A percentile compares a stretch with the other conserved stretches of the same genome.
Conservation (phyloP, 2,113 vertebrate genomes). For the Bucco capensis region DNA sequence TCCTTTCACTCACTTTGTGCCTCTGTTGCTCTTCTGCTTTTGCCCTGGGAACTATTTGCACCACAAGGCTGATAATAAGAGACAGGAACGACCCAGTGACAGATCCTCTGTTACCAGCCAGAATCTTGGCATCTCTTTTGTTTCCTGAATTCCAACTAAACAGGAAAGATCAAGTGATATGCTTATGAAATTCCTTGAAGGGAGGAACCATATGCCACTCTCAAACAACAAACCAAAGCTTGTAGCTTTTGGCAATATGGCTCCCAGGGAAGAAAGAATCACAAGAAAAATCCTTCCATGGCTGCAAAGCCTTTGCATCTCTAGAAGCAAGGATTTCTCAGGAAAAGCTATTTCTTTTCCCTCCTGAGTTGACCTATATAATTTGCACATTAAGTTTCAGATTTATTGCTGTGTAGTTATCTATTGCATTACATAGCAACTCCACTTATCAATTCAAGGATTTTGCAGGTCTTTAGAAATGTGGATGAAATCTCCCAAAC, state of each 20-base stretch:
- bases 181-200: slow-evolving; percentile 23
- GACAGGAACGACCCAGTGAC: neutral
- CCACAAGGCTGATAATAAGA: neutral
- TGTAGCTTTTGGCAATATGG: neutral
- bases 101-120: neutral
- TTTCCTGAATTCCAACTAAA: neutral
- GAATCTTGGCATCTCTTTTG: slow-evolving; percentile 5
- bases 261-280: neutral
- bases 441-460: neutral
- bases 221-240: neutral
- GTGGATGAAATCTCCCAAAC: neutral
- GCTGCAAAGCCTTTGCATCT: neutral
- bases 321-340: neutral
- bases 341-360: neutral
- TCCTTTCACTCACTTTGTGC: neutral
- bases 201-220: slow-evolving; percentile 5
- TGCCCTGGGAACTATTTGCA: neutral
- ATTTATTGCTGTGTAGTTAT: neutral
- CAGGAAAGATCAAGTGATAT: slow-evolving; percentile 18
- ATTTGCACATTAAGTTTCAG: neutral
- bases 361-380: neutral
- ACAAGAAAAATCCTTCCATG: neutral
- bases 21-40: neutral
- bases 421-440: neutral
- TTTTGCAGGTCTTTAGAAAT: neutral